Conservation (phyloP, 1,140 invertebrate species). For the Polyergus mexicanus region DNA sequence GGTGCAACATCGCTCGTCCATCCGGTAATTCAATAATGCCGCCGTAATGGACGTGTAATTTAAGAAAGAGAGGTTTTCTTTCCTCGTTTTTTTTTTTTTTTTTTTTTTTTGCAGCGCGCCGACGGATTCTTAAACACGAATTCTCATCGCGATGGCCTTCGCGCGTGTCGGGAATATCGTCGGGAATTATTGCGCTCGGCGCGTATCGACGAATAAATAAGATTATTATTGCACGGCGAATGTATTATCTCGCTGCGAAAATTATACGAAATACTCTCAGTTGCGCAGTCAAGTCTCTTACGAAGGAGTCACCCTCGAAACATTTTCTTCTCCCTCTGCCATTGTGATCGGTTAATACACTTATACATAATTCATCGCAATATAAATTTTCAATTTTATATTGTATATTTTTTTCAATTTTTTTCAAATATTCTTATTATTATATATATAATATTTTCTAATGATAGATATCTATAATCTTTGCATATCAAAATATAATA, state of each 20-base stretch:
- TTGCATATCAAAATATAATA: no score
- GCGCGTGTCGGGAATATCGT: neutral
- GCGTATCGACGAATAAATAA: neutral
- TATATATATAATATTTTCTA: no score
- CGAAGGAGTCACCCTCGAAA: neutral
- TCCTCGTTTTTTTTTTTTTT: no score
- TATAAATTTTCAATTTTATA: no score
- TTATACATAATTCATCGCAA: neutral
- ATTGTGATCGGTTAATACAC: neutral
- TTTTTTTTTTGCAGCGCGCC: constrained; percentile 5
- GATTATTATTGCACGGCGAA: neutral
- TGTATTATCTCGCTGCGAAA: constrained; percentile 20
- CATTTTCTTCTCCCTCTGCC: neutral
- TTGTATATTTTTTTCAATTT: no score
- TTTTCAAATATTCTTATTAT: no score
- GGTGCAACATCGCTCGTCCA: neutral
- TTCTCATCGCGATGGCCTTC: neutral
- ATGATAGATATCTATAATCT: no score
- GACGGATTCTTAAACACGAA: neutral
- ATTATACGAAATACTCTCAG: constrained; percentile 17
- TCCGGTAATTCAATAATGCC: constrained; percentile 51
- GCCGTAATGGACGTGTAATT: constrained; percentile 41
- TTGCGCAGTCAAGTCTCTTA: neutral
- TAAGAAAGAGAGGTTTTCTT: constrained; percentile 19
- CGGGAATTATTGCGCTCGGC: neutral